A percentile compares a stretch with the other conserved stretches of the same genome.
These are phyloP conservation scores for Myotis davidii DNA, from an alignment of 2,113 vertebrate genomes.

Conservation along the genomic window DNA sequence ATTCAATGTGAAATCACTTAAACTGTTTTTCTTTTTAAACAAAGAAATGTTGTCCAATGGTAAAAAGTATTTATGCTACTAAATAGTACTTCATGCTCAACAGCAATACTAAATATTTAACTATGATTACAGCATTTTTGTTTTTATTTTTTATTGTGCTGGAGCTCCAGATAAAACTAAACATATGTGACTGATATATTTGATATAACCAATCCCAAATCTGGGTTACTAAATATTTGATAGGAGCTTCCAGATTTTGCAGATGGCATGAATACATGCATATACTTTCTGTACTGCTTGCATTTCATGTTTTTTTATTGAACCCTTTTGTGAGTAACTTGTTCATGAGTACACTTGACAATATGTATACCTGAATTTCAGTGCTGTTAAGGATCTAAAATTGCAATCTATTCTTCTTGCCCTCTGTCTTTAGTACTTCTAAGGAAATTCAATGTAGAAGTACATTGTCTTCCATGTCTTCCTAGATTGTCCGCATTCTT, in stretches of 20 bases:
- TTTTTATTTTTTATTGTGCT: constrained; percentile 71
- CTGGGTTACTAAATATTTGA: constrained; percentile 71
- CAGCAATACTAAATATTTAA: constrained; percentile 67
- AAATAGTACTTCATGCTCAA: constrained; percentile 15
- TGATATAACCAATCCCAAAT: constrained; percentile 71
- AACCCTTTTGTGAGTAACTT: constrained; percentile 73
- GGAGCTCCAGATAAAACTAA: constrained; percentile 69
- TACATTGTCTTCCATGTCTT: constrained; percentile 78
- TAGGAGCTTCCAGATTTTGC: constrained; percentile 77
- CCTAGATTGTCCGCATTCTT: constrained; percentile 68
- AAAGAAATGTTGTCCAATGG: constrained; percentile 49
- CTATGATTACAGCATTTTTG: constrained; percentile 73
- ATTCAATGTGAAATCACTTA: constrained; percentile 47
- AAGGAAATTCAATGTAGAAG: constrained; percentile 65
- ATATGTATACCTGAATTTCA: constrained; percentile 35
- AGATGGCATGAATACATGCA: constrained; percentile 71
- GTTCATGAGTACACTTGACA: constrained; percentile 67
- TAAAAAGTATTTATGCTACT: constrained; percentile 46
- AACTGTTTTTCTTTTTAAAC: constrained; percentile 49
- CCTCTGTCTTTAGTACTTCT: constrained; percentile 72
- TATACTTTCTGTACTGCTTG: constrained; percentile 70
- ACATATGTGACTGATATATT: constrained; percentile 67
- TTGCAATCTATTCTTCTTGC: constrained; percentile 72
- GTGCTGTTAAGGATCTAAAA: constrained; percentile 67
- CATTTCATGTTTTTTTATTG: constrained; percentile 75